phyloP scores from a whole-genome alignment of 2,888 invertebrate species.

The Caenorhabditis sp. region DNA sequence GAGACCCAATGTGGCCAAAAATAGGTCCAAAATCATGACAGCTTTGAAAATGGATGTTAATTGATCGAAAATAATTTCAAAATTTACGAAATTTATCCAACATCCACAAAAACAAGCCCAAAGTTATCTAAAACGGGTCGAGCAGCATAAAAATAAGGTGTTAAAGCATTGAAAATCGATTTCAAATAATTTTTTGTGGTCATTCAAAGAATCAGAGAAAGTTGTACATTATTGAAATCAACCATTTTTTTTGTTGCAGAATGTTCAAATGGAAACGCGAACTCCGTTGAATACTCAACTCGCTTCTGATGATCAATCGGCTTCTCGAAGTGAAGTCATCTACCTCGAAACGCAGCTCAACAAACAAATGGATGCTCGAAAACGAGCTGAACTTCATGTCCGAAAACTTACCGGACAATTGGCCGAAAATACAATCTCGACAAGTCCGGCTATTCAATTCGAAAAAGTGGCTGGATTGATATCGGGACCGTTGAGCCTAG shows the following conservation, averaged over 20 bases:
- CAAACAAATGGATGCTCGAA: slow-evolving; percentile 33
- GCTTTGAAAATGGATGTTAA: too few relatives aligned
- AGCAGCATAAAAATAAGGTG: too few relatives aligned
- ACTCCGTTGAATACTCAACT: slow-evolving; percentile 10
- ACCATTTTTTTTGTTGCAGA: not conserved
- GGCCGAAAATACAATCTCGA: not conserved
- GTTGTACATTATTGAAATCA: not conserved
- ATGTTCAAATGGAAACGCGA: slow-evolving; percentile 11
- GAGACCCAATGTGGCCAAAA: too few relatives aligned
- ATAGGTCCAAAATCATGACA: too few relatives aligned
- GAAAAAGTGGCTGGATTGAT: slow-evolving; percentile 31
- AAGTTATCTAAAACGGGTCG: too few relatives aligned
- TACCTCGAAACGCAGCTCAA: slow-evolving; percentile 29
- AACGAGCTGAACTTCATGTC: slow-evolving; percentile 33
- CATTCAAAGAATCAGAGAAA: too few relatives aligned
- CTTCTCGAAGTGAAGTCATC: slow-evolving; percentile 27
- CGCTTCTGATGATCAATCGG: not conserved
- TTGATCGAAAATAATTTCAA: too few relatives aligned
- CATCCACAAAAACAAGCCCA: too few relatives aligned
- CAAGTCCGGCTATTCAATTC: slow-evolving; percentile 17
- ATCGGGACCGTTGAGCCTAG: slow-evolving; percentile 34
- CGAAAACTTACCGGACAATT: slow-evolving; percentile 16
- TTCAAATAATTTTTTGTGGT: too few relatives aligned
- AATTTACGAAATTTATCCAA: too few relatives aligned
- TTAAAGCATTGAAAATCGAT: too few relatives aligned